Evolutionary conservation across 2,888 invertebrate species (phyloP).

Genomic region (Nomada ruficornis): DNA sequence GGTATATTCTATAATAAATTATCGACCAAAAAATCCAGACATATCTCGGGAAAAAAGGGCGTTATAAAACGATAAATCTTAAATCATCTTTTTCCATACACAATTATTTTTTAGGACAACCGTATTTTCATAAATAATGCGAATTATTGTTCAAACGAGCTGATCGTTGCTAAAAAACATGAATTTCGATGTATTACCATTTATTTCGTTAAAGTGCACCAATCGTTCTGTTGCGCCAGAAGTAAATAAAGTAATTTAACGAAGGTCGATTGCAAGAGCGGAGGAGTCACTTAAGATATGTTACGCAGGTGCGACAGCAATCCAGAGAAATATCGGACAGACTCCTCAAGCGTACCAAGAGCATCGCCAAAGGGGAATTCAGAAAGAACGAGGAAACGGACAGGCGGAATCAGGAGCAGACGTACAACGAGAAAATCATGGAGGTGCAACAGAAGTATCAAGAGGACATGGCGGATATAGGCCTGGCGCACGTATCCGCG

Average conservation of each 20-base stretch:
- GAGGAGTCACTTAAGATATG: slow-evolving; percentile 18
- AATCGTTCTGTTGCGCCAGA: slow-evolving; percentile 12
- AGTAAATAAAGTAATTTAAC: slow-evolving; percentile 15
- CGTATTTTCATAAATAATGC: too few species aligned
- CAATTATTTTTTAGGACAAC: too few species aligned
- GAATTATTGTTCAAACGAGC: too few species aligned
- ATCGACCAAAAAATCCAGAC: neutral
- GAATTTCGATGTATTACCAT: too few species aligned
- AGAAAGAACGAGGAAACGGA: slow-evolving; percentile 85
- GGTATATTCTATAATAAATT: slow-evolving; percentile 80
- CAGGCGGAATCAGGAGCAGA: slow-evolving; percentile 85
- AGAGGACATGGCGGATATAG: slow-evolving; percentile 85
- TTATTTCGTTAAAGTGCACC: neutral
- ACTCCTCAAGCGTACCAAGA: slow-evolving; percentile 86
- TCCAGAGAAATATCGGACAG: slow-evolving; percentile 87
- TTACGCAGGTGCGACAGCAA: slow-evolving; percentile 86
- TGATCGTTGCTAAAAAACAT: too few species aligned
- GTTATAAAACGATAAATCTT: too few species aligned
- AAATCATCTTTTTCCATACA: too few species aligned
- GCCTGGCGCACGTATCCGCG: slow-evolving; percentile 85
- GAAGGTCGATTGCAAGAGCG: neutral
- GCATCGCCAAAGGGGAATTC: slow-evolving; percentile 85
- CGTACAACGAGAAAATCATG: slow-evolving; percentile 85
- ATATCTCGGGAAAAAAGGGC: neutral
- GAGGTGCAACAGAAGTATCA: slow-evolving; percentile 85